phyloP scores from a whole-genome alignment of 2,113 vertebrate species.

The Nematolebias whitei region DNA sequence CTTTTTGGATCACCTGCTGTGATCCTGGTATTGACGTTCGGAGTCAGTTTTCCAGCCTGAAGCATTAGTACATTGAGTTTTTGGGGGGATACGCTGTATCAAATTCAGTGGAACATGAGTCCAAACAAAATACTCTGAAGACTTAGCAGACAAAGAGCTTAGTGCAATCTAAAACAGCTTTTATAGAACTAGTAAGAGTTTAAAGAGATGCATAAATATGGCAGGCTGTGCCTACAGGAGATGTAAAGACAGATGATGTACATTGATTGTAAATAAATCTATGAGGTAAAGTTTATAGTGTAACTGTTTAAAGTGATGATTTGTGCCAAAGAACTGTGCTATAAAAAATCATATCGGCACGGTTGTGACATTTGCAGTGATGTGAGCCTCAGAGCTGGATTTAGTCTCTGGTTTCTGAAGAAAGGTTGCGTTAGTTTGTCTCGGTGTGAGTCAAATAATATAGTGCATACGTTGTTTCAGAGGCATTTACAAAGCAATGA shows the following conservation, averaged over 20 bases:
- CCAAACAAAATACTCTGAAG: not conserved
- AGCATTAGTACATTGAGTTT: not conserved
- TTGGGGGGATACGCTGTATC: not conserved
- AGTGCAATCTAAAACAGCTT: not conserved
- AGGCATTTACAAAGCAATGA: conserved; percentile 17
- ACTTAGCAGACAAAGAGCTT: not conserved
- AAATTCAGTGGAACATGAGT: not conserved
- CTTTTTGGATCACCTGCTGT: not conserved
- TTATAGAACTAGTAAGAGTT: not conserved
- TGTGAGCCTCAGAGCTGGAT: not conserved
- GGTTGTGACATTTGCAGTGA: conserved; percentile 31
- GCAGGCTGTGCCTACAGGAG: not conserved
- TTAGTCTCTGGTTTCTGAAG: not conserved
- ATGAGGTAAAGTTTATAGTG: not conserved
- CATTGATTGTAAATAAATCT: not conserved
- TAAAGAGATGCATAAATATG: not conserved
- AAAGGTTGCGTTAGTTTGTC: conserved; percentile 32
- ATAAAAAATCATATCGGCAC: not conserved
- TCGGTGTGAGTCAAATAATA: conserved; percentile 5
- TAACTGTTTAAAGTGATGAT: not conserved
- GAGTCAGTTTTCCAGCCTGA: not conserved
- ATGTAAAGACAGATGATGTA: not conserved
- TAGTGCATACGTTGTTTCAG: conserved; percentile 13
- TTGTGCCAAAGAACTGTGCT: conserved; percentile 1
- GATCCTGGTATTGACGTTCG: not conserved